A percentile compares a stretch with the other conserved stretches of the same genome.
Evolutionary conservation across 2,888 invertebrate species (phyloP).

Genomic region (Epirrita christyi): DNA sequence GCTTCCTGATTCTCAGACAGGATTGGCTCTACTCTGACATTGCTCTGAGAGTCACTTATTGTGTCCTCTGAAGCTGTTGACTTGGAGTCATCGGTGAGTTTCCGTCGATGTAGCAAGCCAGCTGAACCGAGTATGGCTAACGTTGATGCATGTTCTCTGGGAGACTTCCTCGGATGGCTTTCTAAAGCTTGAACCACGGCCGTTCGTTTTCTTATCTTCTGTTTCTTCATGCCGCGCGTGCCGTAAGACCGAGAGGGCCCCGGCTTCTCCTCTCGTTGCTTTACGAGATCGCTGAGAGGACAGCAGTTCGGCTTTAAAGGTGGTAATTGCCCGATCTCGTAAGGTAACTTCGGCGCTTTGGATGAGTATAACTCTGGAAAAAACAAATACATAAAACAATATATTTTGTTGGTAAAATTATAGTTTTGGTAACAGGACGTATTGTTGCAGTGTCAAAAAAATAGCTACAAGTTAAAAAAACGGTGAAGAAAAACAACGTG

Average conservation of each 20-base stretch:
- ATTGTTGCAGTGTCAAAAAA: too few relatives aligned
- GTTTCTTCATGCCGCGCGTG: constrained; percentile 74
- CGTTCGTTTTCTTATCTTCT: constrained; percentile 63
- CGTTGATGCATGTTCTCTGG: constrained; percentile 94
- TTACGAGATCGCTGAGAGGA: constrained; percentile 75
- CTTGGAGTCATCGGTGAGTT: constrained; percentile 71
- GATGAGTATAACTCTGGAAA: constrained; percentile 83
- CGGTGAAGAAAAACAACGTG: too few relatives aligned
- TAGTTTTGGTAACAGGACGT: too few relatives aligned
- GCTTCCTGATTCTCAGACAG: constrained; percentile 65
- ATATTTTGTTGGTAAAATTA: too few relatives aligned
- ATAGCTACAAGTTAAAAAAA: too few relatives aligned
- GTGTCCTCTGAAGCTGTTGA: constrained; percentile 79
- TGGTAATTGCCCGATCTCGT: constrained; percentile 88
- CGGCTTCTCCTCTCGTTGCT: constrained; percentile 68
- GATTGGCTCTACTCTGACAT: constrained; percentile 59
- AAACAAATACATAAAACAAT: not conserved
- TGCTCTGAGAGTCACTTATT: constrained; percentile 65
- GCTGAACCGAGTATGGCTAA: constrained; percentile 90
- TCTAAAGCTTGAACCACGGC: constrained; percentile 67
- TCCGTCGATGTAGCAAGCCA: constrained; percentile 85
- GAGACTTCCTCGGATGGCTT: constrained; percentile 91
- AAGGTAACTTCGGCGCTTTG: constrained; percentile 89
- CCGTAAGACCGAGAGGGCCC: constrained; percentile 72
- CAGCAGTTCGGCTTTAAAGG: constrained; percentile 85